A percentile compares a stretch with the other conserved stretches of the same genome.
These are phyloP conservation scores for Drosophila dives DNA, from an alignment of 2,888 invertebrate species.

Conservation along the genomic window DNA sequence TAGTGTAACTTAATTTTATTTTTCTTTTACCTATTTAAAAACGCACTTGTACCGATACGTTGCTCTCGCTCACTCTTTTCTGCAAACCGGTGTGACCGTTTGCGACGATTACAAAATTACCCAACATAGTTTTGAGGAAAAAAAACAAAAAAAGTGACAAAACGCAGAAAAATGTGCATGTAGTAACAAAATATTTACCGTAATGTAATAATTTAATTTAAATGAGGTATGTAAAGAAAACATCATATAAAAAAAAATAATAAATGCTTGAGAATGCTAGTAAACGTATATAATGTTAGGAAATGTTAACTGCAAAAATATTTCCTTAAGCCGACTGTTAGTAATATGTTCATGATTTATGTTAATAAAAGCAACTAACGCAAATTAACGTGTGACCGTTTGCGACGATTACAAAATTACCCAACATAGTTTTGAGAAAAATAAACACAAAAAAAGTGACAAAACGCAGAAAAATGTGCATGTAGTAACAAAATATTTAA, in stretches of 20 bases:
- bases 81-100: too few species aligned
- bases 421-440: not conserved
- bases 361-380: not conserved
- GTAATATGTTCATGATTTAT: not conserved
- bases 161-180: not conserved
- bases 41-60: slow-evolving; percentile 35
- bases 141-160: not conserved
- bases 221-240: not conserved
- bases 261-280: not conserved
- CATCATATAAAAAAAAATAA: not conserved
- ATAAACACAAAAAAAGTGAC: not conserved
- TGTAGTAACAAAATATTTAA: not conserved
- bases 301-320: not conserved
- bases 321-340: not conserved
- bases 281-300: not conserved
- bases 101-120: slow-evolving; percentile 5
- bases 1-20: not conserved
- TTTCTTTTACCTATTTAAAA: slow-evolving; percentile 22
- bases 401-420: slow-evolving; percentile 5
- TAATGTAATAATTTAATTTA: not conserved
- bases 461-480: not conserved
- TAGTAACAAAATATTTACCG: not conserved
- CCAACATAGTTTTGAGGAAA: not conserved
- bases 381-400: not conserved
- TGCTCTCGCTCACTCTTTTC: slow-evolving; percentile 43